A percentile compares a stretch with the other conserved stretches of the same genome.
phyloP scores from a whole-genome alignment of 2,113 vertebrate genomes.

The Arothron firmamentum region DNA sequence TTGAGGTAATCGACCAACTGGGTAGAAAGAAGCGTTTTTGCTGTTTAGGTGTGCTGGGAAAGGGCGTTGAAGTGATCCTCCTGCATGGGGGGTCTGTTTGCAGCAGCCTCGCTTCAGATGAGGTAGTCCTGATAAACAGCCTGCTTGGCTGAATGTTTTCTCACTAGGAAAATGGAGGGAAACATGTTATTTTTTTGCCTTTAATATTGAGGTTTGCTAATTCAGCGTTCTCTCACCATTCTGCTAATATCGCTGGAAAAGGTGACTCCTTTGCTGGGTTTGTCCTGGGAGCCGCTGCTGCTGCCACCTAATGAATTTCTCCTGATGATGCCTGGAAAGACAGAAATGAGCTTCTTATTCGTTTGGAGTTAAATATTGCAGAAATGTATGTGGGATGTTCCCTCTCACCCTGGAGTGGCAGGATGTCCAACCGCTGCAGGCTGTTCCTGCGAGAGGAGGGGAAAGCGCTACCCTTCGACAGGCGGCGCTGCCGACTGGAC shows the following conservation, averaged over 20 bases:
- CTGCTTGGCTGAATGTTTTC: slow-evolving; percentile 30
- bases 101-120: slow-evolving; percentile 61
- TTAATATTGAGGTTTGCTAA: no score
- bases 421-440: slow-evolving; percentile 87
- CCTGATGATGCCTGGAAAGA: slow-evolving; percentile 82
- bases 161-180: slow-evolving; percentile 53
- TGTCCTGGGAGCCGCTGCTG: slow-evolving; percentile 86
- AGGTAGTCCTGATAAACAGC: slow-evolving; percentile 71
- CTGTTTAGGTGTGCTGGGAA: slow-evolving; percentile 18
- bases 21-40: slow-evolving; percentile 21
- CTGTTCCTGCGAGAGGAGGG: slow-evolving; percentile 88
- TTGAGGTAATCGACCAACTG: slow-evolving; percentile 50
- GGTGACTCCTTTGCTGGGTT: slow-evolving; percentile 84
- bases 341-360: not conserved
- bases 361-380: not conserved
- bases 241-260: slow-evolving; percentile 83
- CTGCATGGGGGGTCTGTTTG: slow-evolving; percentile 29
- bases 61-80: slow-evolving; percentile 29
- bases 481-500: slow-evolving; percentile 86
- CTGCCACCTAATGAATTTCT: slow-evolving; percentile 90
- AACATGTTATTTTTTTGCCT: no score
- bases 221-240: slow-evolving; percentile 74
- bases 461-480: slow-evolving; percentile 87
- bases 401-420: slow-evolving; percentile 77
- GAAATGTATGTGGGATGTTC: not conserved